Base-by-base conservation (phyloP, 2,888 invertebrate genomes). In the Thymelicus lineola region DNA sequence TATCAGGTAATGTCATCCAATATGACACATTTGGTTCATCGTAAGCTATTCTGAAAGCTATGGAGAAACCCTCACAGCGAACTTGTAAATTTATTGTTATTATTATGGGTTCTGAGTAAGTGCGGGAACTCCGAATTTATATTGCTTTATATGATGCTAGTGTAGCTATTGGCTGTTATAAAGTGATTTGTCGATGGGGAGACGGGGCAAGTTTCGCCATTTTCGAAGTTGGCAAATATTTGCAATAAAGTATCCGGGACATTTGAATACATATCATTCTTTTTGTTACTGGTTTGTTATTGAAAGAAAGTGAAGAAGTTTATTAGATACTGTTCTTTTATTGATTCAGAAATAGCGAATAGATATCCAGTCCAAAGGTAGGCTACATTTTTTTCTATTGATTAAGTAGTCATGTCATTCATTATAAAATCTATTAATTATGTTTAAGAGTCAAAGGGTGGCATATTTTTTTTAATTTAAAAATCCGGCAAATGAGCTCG, bases 51-150 rank as follows among this genome's bases (percentile, higher is more conserved):
- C 76, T 72, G 75, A 78, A 79, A 79, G 74, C 74, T 75, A 77
- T 75, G 74, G 74, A 74, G 72, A 72, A 76, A 76, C 77, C 75
- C 76, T 72, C 78, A 73, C 75, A 28, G 28, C 28, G 28, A 28
- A 73, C 79, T 77, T 72, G 75, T 70, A 76, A 87, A 91, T 91
- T 91, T 91, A 91, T 82, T 83, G 88, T 90, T 91, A 91, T 90
- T 88, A 90, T 88, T 88, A 91, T 90, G 85, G 86, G 83, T 75
- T 65, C 79, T 77, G 81, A 81, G 85, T 87, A 87, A 89, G 86
- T 86, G 88, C 86, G 75, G 78, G 80, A 80, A 84, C 80, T 83
- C 80, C 75, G 75, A 76, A 76, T 83, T 82, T 83, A 77, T 80
- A 84, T 83, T 81, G 82, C 86, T 86, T 86, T 87, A 86, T 87